Conservation (phyloP, 2,888 invertebrate species). For the Teleogryllus oceanicus region DNA sequence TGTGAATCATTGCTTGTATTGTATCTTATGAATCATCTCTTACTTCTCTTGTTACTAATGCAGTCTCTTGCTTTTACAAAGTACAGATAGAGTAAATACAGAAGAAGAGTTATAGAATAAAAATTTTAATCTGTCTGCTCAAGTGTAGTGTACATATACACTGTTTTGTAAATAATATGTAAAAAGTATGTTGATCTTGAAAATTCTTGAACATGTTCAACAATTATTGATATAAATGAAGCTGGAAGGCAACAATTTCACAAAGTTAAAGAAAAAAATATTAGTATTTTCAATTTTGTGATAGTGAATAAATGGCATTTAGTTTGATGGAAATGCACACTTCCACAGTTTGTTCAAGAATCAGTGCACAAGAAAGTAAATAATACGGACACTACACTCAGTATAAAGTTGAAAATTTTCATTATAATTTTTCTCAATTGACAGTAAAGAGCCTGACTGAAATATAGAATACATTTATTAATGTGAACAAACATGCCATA, state of each 20-base stretch:
- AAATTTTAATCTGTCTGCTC: neutral
- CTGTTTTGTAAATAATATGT: neutral
- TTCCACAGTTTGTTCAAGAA: too few relatives aligned
- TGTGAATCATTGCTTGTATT: neutral
- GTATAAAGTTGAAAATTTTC: neutral
- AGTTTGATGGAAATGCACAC: too few relatives aligned
- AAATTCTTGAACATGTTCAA: neutral
- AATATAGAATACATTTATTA: conserved; percentile 1
- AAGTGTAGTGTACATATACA: neutral
- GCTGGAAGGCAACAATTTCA: conserved; percentile 5
- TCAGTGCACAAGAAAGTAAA: too few relatives aligned
- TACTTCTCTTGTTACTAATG: conserved; percentile 12
- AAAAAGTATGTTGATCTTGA: neutral
- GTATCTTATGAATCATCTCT: conserved; percentile 18
- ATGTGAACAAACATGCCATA: neutral
- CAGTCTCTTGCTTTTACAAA: conserved; percentile 21
- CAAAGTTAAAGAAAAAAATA: neutral
- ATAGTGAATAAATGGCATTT: too few relatives aligned
- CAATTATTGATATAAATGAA: conserved; percentile 19
- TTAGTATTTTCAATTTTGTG: too few relatives aligned
- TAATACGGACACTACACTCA: neutral
- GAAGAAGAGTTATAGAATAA: conserved; percentile 3
- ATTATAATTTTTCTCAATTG: neutral
- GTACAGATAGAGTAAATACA: conserved; percentile 20
- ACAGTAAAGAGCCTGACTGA: neutral